Conservation (phyloP, 2,888 invertebrate genomes). For the Chrysodeixis includens region DNA sequence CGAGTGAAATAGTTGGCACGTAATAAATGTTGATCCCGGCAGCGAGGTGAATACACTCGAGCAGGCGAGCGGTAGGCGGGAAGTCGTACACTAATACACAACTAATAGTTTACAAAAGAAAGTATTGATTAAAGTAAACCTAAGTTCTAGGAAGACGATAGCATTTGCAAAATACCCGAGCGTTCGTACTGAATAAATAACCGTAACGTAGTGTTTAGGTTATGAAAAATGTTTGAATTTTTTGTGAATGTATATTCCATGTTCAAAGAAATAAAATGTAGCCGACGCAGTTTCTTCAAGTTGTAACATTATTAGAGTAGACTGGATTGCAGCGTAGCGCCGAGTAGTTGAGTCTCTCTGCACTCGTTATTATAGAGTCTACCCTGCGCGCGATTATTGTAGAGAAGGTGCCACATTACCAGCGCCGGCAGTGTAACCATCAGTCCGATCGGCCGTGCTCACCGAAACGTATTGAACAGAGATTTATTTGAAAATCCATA, state of each 20-base stretch:
- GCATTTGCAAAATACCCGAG: no score
- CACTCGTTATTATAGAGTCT: constrained; percentile 11
- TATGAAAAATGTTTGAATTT: no score
- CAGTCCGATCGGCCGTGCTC: background rate
- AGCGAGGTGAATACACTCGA: background rate
- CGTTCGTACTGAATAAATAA: no score
- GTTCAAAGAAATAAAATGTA: background rate
- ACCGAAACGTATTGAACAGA: background rate
- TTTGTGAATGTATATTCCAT: no score
- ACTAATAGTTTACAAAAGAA: no score
- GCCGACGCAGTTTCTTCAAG: constrained; percentile 10
- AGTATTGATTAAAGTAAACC: no score
- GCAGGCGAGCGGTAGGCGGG: no score
- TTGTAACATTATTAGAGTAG: constrained; percentile 5
- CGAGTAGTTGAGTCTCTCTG: constrained; percentile 9
- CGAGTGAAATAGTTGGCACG: background rate
- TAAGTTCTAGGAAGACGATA: no score
- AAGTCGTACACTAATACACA: no score
- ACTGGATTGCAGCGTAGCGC: constrained; percentile 8
- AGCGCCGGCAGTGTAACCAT: background rate
- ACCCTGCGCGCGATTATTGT: background rate
- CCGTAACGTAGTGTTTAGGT: no score
- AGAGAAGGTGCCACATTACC: background rate
- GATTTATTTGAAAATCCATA: constrained; percentile 23
- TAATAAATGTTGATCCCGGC: background rate